phyloP scores from a whole-genome alignment of 1,140 invertebrate species.

The Diploscapter pachys region DNA sequence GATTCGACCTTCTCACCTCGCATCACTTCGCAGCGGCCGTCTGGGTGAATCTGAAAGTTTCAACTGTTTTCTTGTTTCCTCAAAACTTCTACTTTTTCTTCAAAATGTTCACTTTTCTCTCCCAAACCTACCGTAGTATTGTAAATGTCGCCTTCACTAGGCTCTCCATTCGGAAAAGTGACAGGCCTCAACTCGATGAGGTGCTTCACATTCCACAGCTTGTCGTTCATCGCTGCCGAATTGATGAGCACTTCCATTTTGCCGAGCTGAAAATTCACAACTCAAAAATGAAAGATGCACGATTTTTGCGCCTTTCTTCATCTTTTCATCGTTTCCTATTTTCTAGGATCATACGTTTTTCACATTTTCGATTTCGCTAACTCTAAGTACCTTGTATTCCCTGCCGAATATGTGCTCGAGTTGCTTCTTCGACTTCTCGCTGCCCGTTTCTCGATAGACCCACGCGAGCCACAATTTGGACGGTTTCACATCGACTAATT shows the following conservation, averaged over 20 bases:
- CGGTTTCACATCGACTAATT: slow-evolving; percentile 23
- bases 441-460: slow-evolving; percentile 41
- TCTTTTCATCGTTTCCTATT: background rate
- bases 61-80: background rate
- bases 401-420: slow-evolving; percentile 48
- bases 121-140: slow-evolving; percentile 14
- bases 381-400: slow-evolving; percentile 31
- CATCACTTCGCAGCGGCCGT: slow-evolving; percentile 45
- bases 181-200: slow-evolving; percentile 52
- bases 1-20: slow-evolving; percentile 29
- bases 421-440: slow-evolving; percentile 38
- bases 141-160: slow-evolving; percentile 44
- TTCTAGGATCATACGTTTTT: background rate
- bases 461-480: slow-evolving; percentile 56
- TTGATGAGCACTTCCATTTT: slow-evolving; percentile 53
- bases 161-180: slow-evolving; percentile 54
- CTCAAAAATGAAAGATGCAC: background rate
- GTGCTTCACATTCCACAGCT: slow-evolving; percentile 56
- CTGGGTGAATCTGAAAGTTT: slow-evolving; percentile 33
- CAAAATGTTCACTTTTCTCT: background rate
- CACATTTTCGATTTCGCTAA: background rate
- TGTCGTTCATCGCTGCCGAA: slow-evolving; percentile 46
- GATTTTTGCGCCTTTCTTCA: slow-evolving; percentile 3
- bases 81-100: background rate
- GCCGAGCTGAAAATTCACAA: slow-evolving; percentile 36